Conservation (phyloP, 1,140 invertebrate genomes). For the Acromyrmex heyeri region DNA sequence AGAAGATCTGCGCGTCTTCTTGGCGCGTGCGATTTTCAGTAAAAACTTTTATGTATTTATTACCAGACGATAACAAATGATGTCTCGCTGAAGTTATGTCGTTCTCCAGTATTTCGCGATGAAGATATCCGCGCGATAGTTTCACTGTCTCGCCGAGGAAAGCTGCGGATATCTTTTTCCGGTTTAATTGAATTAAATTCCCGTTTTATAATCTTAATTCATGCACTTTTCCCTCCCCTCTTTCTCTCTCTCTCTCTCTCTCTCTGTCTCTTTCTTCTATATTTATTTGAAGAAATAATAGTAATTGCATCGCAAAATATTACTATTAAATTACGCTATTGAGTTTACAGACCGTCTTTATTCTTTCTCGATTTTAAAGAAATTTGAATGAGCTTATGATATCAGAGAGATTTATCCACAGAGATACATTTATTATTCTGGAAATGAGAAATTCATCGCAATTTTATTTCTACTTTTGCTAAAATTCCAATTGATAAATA, state of each 20-base stretch:
- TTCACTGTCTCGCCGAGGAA: background rate
- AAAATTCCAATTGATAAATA: conserved; percentile 12
- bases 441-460: background rate
- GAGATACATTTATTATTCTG: background rate
- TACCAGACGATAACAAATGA: conserved; percentile 79
- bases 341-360: background rate
- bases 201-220: conserved; percentile 5
- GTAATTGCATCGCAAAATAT: background rate
- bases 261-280: background rate
- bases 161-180: background rate
- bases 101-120: conserved; percentile 2
- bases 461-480: background rate
- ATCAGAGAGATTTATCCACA: background rate
- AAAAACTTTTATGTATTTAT: conserved; percentile 82
- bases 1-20: conserved; percentile 46
- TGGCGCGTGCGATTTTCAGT: conserved; percentile 68
- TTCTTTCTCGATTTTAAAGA: background rate
- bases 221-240: no score
- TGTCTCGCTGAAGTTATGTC: conserved; percentile 23
- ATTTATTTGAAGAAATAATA: background rate
- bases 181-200: conserved; percentile 7
- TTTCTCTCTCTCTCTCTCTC: background rate
- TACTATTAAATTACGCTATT: background rate
- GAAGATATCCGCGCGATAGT: conserved; percentile 4
- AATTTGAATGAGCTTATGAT: background rate